Conservation (phyloP, 2,797 vertebrate species). For the Alauda arvensis region DNA sequence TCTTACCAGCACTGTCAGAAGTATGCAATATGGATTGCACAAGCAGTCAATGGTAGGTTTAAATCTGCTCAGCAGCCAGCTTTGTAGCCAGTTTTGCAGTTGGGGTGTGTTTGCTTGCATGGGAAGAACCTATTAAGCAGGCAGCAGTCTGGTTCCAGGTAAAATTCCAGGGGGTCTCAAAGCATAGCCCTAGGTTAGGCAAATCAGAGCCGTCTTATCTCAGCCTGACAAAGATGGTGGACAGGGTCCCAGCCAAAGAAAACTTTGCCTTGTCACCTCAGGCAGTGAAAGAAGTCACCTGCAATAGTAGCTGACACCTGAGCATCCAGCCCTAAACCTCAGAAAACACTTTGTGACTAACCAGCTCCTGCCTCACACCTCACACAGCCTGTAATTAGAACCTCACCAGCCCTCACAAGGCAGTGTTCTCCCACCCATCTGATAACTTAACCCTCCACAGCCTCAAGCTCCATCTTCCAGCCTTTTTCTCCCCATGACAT, state of each 20-base stretch:
- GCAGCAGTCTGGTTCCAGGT: neutral
- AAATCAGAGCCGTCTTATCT: neutral
- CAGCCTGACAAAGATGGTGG: neutral
- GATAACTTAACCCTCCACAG: neutral
- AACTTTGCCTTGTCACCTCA: neutral
- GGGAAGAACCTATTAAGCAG: neutral
- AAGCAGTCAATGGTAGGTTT: neutral
- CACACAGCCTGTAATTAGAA: neutral
- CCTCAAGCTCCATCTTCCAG: neutral
- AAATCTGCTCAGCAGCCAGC: neutral
- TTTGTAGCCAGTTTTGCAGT: constrained; percentile 7
- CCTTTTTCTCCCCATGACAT: neutral
- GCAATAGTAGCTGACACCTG: accelerated
- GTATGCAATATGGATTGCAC: neutral
- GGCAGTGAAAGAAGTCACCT: neutral
- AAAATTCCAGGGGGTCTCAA: neutral
- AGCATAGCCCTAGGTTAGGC: neutral
- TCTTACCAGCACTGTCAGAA: neutral
- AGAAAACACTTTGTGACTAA: constrained; percentile 29
- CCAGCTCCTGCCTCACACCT: neutral
- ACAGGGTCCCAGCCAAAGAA: neutral
- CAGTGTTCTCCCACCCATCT: neutral
- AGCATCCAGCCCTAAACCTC: neutral
- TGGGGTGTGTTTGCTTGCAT: neutral
- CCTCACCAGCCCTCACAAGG: neutral